Percentiles rank a stretch among this genome's conserved stretches.
Conservation (phyloP, 2,113 vertebrate species). For the Alectura lathami region DNA sequence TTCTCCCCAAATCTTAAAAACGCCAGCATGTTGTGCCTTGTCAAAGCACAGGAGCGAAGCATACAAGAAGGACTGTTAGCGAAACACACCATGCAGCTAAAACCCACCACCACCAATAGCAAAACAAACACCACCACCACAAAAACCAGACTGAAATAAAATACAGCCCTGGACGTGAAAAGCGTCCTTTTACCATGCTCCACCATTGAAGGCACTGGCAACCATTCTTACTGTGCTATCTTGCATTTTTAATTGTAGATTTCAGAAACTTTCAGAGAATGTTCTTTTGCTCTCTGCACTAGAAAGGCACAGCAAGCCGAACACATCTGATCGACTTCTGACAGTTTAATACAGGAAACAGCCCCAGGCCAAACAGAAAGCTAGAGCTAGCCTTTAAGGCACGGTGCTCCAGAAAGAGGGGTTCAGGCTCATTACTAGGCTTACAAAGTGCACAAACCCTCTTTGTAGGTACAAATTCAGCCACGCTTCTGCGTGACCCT, state of each 20-base stretch:
- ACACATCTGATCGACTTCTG: background rate
- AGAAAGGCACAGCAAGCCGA: background rate
- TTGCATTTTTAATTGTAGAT: background rate
- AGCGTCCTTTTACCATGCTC: background rate
- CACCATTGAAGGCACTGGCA: background rate
- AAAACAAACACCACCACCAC: too few species aligned
- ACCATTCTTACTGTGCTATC: background rate
- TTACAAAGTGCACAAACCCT: background rate
- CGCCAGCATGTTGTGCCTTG: background rate
- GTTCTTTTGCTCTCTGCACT: background rate
- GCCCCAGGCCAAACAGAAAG: background rate
- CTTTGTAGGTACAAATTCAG: background rate
- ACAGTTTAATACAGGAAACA: background rate
- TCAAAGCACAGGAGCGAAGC: background rate
- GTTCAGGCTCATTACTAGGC: background rate
- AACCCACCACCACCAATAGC: too few species aligned
- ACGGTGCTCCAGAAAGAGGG: background rate
- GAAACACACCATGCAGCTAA: background rate
- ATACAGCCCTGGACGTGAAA: background rate
- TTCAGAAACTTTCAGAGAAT: background rate
- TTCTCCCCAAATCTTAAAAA: background rate
- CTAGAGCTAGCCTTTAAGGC: background rate
- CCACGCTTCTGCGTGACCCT: slow-evolving; percentile 75
- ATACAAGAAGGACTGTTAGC: background rate
- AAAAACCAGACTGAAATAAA: background rate